These are phyloP conservation scores for Apamea epomidion DNA, from an alignment of 2,888 invertebrate genomes.

Conservation along the genomic window DNA sequence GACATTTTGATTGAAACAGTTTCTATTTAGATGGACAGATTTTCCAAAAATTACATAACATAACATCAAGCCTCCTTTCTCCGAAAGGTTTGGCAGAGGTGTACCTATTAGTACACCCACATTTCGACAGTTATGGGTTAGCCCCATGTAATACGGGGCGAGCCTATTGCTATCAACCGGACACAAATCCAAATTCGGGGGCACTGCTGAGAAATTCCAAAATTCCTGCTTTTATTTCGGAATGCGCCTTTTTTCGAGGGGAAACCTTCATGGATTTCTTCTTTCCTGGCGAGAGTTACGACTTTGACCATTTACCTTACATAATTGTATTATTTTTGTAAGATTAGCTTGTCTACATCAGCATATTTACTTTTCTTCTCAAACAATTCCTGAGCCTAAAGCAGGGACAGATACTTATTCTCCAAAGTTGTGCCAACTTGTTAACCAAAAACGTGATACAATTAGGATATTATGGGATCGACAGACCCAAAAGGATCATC, in stretches of 20 bases:
- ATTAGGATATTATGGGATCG: slow-evolving; percentile 32
- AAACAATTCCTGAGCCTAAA: not conserved
- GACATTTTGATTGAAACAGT: not conserved
- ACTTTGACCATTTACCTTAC: not conserved
- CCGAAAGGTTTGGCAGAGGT: not conserved
- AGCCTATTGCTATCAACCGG: not conserved
- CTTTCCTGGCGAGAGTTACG: not conserved
- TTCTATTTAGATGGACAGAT: not conserved
- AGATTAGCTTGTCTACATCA: not conserved
- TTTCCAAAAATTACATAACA: not conserved
- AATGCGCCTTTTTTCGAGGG: too few species aligned
- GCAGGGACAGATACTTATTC: not conserved
- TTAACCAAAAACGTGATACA: slow-evolving; percentile 36
- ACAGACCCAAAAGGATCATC: slow-evolving; percentile 35
- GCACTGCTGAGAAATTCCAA: not conserved
- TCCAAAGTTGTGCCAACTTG: slow-evolving; percentile 9
- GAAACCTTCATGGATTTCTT: not conserved
- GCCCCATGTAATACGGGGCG: not conserved
- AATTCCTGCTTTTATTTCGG: not conserved
- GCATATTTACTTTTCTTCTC: not conserved
- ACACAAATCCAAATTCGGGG: too few species aligned
- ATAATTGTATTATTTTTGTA: not conserved
- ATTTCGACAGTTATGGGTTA: not conserved
- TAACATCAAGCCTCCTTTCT: not conserved
- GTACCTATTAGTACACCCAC: too few species aligned